Conservation (phyloP, 2,797 vertebrate species). For the Yasuhikotakia modesta region DNA sequence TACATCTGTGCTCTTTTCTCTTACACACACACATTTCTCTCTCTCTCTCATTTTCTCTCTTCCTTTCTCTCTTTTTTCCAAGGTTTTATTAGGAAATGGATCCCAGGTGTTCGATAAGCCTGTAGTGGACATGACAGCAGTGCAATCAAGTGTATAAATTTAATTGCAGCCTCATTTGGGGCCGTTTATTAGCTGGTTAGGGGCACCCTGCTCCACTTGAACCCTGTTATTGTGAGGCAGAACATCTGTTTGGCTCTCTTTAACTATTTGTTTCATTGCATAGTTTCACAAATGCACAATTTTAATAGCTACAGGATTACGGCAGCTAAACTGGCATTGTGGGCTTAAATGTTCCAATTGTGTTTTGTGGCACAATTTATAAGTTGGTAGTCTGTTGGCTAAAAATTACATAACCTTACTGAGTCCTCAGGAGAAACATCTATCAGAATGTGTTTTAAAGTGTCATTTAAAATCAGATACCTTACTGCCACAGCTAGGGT, state of each 20-base stretch:
- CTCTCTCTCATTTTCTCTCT: constrained; percentile 48
- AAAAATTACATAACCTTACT: constrained; percentile 9
- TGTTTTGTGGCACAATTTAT: constrained; percentile 44
- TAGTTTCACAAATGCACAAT: constrained; percentile 68
- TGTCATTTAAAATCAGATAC: constrained; percentile 10
- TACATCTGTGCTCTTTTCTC: constrained; percentile 48
- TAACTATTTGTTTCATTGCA: constrained; percentile 75
- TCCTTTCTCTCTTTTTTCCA: constrained; percentile 70
- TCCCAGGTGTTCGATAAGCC: constrained; percentile 86
- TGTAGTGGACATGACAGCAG: constrained; percentile 85
- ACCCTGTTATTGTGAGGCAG: constrained; percentile 82
- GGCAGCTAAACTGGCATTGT: constrained; percentile 64
- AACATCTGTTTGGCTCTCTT: constrained; percentile 82
- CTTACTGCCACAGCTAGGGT: not conserved
- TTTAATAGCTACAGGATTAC: constrained; percentile 58
- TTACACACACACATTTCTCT: not conserved
- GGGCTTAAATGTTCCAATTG: constrained; percentile 48
- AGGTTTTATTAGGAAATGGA: constrained; percentile 83
- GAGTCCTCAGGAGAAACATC: constrained; percentile 1
- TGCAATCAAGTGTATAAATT: constrained; percentile 88
- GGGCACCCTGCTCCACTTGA: constrained; percentile 83
- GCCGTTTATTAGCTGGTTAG: constrained; percentile 84
- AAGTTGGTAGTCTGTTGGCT: constrained; percentile 23
- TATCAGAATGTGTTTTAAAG: not conserved
- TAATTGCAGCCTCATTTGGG: constrained; percentile 87